These are phyloP conservation scores for Mastomys coucha DNA, from an alignment of 2,113 vertebrate genomes.

Conservation along the genomic window DNA sequence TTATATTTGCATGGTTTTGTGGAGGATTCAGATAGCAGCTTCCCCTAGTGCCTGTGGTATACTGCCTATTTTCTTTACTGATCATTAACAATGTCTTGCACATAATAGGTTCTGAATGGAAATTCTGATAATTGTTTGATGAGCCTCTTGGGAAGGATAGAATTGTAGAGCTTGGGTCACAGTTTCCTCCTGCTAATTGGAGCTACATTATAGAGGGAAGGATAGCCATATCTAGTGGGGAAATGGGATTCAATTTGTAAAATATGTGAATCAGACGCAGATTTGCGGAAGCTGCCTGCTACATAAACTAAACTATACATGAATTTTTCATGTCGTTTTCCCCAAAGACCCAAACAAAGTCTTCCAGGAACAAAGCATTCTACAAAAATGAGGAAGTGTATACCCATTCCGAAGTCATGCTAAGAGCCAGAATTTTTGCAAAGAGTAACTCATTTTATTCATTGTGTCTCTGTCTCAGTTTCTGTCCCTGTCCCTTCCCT, in stretches of 20 bases:
- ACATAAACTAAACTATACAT: not conserved
- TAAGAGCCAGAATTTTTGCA: not conserved
- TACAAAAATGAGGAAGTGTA: not conserved
- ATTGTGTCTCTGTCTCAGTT: not conserved
- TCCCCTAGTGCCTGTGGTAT: not conserved
- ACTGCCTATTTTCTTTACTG: constrained; percentile 47
- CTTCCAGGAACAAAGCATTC: not conserved
- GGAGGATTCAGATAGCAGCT: not conserved
- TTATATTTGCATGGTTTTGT: not conserved
- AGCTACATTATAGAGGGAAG: constrained; percentile 43
- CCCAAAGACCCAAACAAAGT: not conserved
- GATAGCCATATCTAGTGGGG: constrained; percentile 9
- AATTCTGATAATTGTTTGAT: constrained; percentile 66
- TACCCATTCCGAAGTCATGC: fast-evolving
- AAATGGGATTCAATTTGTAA: constrained; percentile 32
- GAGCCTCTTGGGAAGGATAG: constrained; percentile 47
- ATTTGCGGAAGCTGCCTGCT: constrained; percentile 14
- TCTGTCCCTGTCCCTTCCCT: not conserved
- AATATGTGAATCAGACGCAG: not conserved
- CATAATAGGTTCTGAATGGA: constrained; percentile 60
- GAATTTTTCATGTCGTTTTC: not conserved
- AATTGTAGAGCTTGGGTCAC: constrained; percentile 36
- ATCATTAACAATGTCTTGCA: constrained; percentile 57
- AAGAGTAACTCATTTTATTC: not conserved
- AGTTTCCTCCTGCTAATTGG: constrained; percentile 48